Evolutionary conservation across 2,797 vertebrate genomes (phyloP).

Genomic region (Mareca strepera): DNA sequence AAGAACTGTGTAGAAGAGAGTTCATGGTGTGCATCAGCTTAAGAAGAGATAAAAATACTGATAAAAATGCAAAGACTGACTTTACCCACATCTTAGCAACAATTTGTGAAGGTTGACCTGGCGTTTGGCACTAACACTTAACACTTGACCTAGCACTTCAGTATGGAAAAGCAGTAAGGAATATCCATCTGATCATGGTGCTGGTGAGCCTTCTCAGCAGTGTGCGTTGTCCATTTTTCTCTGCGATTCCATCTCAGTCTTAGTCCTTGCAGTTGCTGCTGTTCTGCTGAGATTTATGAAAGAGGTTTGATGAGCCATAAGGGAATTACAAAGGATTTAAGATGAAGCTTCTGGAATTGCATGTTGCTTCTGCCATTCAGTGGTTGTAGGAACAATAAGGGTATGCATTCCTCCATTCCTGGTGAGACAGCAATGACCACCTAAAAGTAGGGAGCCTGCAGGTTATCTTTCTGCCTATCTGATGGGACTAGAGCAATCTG

Average conservation of each 20-base stretch:
- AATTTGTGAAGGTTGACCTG: background rate
- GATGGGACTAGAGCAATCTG: background rate
- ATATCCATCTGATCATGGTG: background rate
- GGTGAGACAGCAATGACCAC: background rate
- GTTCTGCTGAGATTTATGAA: background rate
- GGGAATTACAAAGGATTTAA: background rate
- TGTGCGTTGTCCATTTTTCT: background rate
- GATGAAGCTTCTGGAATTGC: background rate
- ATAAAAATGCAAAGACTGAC: background rate
- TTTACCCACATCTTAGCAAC: background rate
- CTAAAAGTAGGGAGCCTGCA: background rate
- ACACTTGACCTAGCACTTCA: background rate
- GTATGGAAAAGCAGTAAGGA: background rate
- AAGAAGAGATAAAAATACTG: background rate
- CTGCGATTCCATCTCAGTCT: background rate
- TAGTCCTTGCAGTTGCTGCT: background rate
- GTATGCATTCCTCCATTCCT: background rate
- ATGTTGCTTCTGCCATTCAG: background rate
- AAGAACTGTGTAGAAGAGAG: background rate
- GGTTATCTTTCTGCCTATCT: background rate
- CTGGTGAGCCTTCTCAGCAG: background rate
- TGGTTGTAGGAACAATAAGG: background rate
- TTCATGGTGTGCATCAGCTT: background rate
- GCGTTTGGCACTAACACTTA: background rate
- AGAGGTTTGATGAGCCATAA: background rate